Evolutionary conservation across 1,140 invertebrate genomes (phyloP).

Genomic region (Drosophila repleta): DNA sequence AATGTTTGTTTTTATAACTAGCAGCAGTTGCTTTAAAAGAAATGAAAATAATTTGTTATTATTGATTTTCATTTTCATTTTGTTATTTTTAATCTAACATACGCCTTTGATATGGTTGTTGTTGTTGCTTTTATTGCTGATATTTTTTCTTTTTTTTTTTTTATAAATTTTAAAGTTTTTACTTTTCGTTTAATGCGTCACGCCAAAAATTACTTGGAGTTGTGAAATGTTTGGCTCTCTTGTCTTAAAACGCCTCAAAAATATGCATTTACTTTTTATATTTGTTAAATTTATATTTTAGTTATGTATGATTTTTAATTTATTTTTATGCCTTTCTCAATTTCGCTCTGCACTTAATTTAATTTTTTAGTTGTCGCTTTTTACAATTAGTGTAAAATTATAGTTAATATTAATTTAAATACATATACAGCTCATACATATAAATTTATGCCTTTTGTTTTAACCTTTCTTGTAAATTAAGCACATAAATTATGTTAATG

Average conservation of each 20-base stretch:
- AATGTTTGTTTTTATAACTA: slow-evolving; percentile 29
- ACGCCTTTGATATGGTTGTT: slow-evolving; percentile 83
- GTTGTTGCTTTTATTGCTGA: slow-evolving; percentile 82
- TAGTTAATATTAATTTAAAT: slow-evolving; percentile 79
- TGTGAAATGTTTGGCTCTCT: slow-evolving; percentile 79
- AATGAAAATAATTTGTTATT: slow-evolving; percentile 44
- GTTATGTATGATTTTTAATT: slow-evolving; percentile 17
- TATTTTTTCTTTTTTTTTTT: slow-evolving; percentile 49
- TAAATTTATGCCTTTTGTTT: slow-evolving; percentile 76
- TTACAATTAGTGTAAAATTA: slow-evolving; percentile 81
- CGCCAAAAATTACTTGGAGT: slow-evolving; percentile 69
- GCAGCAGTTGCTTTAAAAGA: slow-evolving; percentile 42
- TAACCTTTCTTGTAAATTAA: slow-evolving; percentile 67
- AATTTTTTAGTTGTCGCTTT: slow-evolving; percentile 57
- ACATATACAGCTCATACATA: slow-evolving; percentile 76
- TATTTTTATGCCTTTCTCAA: slow-evolving; percentile 50
- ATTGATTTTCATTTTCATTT: slow-evolving; percentile 27
- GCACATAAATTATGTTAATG: slow-evolving; percentile 78
- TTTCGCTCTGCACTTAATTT: slow-evolving; percentile 59
- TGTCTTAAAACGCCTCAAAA: slow-evolving; percentile 76
- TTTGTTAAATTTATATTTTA: slow-evolving; percentile 8
- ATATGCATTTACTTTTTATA: slow-evolving; percentile 45
- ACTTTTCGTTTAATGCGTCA: slow-evolving; percentile 51
- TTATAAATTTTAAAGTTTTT: slow-evolving; percentile 48
- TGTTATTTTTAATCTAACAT: slow-evolving; percentile 76